Conservation (phyloP, 2,888 invertebrate species). For the Orchesella flavescens region DNA sequence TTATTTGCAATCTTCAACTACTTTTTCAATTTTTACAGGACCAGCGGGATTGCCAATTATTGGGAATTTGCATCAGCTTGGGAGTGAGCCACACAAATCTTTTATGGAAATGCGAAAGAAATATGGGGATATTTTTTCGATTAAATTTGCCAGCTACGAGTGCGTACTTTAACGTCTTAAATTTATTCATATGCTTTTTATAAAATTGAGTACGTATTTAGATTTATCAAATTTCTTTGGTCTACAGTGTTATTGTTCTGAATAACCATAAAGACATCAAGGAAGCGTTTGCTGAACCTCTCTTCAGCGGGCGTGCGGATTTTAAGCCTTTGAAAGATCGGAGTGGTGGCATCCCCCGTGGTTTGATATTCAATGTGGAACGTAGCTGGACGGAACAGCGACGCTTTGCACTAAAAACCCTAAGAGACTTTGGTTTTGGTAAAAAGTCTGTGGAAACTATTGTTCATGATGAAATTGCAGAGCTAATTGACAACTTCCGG, state of each 20-base stretch:
- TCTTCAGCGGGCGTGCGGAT: constrained; percentile 57
- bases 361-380: constrained; percentile 60
- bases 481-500: constrained; percentile 59
- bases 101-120: constrained; percentile 50
- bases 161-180: not conserved
- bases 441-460: constrained; percentile 54
- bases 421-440: constrained; percentile 67
- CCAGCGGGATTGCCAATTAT: constrained; percentile 45
- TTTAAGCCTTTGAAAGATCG: constrained; percentile 46
- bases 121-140: constrained; percentile 51
- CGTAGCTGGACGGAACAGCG: constrained; percentile 59
- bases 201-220: not conserved
- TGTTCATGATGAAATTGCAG: constrained; percentile 49
- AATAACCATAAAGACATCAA: constrained; percentile 67
- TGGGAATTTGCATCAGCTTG: constrained; percentile 56
- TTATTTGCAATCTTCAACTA: too few species aligned
- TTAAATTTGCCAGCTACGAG: constrained; percentile 40
- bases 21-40: constrained; percentile 14
- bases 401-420: constrained; percentile 59
- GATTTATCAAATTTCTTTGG: not conserved
- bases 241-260: constrained; percentile 58
- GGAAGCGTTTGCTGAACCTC: constrained; percentile 60
- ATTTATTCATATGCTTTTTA: not conserved
- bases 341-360: constrained; percentile 62
- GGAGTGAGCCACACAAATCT: constrained; percentile 48